Evolutionary conservation across 2,888 invertebrate genomes (phyloP).

Genomic region (Lycaena phlaeas): DNA sequence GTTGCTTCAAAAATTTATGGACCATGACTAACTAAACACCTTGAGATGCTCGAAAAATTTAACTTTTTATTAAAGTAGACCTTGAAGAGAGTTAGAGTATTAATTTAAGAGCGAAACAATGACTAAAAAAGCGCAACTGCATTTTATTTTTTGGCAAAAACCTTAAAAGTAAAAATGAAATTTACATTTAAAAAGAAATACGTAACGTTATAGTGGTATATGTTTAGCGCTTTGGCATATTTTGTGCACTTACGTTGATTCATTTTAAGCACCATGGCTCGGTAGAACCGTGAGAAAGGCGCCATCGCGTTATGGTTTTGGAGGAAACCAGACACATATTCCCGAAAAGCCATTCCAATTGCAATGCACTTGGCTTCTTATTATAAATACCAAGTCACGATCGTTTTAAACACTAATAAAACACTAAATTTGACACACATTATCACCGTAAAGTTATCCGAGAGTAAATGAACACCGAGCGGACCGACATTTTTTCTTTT

Average conservation of each 20-base stretch:
- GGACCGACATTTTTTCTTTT: conserved; percentile 20
- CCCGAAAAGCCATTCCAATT: conserved; percentile 36
- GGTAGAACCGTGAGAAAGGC: conserved; percentile 56
- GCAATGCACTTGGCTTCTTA: conserved; percentile 15
- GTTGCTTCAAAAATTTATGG: no score
- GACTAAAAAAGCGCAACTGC: no score
- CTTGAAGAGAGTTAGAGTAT: no score
- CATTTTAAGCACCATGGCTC: conserved; percentile 65
- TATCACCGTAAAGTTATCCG: conserved; percentile 45
- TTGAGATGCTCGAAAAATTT: not conserved
- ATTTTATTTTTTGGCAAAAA: no score
- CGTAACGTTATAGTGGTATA: no score
- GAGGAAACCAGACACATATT: conserved; percentile 36
- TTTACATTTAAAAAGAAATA: no score
- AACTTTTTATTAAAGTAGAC: not conserved
- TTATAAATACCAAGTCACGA: conserved; percentile 25
- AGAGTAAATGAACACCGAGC: conserved; percentile 20
- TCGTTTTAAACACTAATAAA: conserved; percentile 39
- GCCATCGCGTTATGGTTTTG: conserved; percentile 49
- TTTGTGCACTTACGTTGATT: conserved; percentile 51
- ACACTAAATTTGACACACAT: conserved; percentile 68
- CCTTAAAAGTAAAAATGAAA: no score
- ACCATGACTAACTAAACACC: conserved; percentile 3
- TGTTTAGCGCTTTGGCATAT: no score
- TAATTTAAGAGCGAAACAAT: no score